These are phyloP conservation scores for Melanotaenia boesemani DNA, from an alignment of 2,797 vertebrate genomes.

Conservation along the genomic window DNA sequence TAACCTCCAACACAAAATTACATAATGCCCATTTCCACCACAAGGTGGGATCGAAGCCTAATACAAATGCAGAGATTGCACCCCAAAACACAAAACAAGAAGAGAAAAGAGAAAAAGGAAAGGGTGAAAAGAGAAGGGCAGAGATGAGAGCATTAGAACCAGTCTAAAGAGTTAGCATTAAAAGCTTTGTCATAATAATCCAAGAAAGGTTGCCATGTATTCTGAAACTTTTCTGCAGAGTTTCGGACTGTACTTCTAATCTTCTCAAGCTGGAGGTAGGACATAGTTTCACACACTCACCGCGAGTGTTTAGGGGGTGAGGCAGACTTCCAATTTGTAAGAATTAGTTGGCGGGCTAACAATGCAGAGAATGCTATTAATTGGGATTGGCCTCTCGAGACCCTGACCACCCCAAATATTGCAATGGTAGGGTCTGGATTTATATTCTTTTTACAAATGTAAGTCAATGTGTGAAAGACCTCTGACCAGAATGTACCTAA, in stretches of 20 bases:
- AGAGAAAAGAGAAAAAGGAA: background rate
- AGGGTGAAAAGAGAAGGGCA: background rate
- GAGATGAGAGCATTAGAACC: background rate
- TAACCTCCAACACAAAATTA: too few species aligned
- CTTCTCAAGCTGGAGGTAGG: background rate
- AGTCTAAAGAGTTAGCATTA: background rate
- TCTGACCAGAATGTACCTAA: background rate
- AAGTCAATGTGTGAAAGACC: background rate
- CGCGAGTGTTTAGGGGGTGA: background rate
- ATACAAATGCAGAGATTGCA: too few species aligned
- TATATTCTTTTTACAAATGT: background rate
- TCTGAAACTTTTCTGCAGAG: background rate
- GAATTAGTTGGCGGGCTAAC: background rate
- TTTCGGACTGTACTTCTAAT: background rate
- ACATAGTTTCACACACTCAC: background rate
- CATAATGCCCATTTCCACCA: too few species aligned
- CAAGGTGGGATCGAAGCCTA: too few species aligned
- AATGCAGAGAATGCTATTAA: background rate
- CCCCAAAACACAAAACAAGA: too few species aligned
- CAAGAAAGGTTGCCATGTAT: background rate
- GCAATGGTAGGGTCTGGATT: background rate
- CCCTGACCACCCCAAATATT: background rate
- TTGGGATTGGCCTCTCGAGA: background rate
- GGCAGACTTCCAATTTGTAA: background rate
- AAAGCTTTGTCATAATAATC: background rate